A percentile compares a stretch with the other conserved stretches of the same genome.
Conservation (phyloP, 2,797 vertebrate species). For the Anguilla anguilla region DNA sequence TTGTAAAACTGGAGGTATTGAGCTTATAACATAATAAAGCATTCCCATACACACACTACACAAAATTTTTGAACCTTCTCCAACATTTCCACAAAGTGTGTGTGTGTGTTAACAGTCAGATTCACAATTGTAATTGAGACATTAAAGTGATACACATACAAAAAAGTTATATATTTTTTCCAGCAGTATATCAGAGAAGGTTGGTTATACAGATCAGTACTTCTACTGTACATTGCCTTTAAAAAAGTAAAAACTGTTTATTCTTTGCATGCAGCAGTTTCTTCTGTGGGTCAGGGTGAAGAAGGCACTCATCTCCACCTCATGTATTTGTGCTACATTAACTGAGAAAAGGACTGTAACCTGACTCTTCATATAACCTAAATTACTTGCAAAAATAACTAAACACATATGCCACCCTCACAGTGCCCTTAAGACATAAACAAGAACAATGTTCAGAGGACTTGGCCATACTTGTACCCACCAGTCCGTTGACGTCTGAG, state of each 20-base stretch:
- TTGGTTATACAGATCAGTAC: neutral
- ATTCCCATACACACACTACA: too few relatives aligned
- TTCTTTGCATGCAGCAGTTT: slow-evolving; percentile 29
- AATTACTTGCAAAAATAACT: neutral
- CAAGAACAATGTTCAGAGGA: neutral
- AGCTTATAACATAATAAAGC: too few relatives aligned
- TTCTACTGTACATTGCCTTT: neutral
- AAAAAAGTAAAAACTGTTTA: neutral
- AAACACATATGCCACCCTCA: neutral
- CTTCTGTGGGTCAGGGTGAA: slow-evolving; percentile 8
- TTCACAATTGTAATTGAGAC: too few relatives aligned
- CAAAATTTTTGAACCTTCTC: too few relatives aligned
- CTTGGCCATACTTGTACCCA: neutral
- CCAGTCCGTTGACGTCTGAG: neutral
- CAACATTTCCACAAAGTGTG: too few relatives aligned
- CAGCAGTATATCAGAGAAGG: slow-evolving; percentile 21
- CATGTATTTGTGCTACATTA: neutral
- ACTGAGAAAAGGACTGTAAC: neutral
- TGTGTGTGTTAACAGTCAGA: too few relatives aligned
- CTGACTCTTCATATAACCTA: neutral
- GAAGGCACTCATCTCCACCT: neutral
- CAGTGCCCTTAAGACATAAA: neutral
- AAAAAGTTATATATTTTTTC: slow-evolving; percentile 14
- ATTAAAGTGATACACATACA: neutral
- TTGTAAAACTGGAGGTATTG: too few relatives aligned